Percentiles rank a stretch among this genome's conserved stretches.
Conservation (phyloP, 2,113 vertebrate species). For the Fulica atra region DNA sequence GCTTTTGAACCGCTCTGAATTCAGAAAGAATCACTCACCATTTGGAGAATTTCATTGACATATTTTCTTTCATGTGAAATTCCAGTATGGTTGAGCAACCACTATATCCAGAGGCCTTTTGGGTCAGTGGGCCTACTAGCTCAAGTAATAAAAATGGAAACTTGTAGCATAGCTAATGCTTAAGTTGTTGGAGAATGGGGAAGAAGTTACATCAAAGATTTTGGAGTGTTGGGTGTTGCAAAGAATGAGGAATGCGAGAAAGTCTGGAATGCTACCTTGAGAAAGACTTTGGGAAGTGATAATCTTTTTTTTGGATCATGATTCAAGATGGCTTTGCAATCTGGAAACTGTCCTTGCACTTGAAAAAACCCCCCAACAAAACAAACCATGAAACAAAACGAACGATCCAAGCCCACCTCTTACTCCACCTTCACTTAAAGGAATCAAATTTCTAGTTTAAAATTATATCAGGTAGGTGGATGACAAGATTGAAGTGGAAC, state of each 20-base stretch:
- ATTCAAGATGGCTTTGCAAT: background rate
- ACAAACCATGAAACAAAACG: no score
- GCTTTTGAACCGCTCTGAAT: background rate
- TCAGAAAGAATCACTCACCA: background rate
- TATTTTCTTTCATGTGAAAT: constrained; percentile 15
- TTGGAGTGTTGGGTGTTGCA: background rate
- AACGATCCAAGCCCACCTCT: background rate
- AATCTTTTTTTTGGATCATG: background rate
- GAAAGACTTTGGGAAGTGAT: background rate
- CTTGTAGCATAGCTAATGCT: background rate
- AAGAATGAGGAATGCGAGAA: background rate
- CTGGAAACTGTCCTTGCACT: background rate
- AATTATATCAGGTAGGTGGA: background rate
- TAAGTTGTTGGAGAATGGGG: background rate
- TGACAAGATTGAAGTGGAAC: background rate
- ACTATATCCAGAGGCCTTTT: background rate
- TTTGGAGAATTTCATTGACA: background rate
- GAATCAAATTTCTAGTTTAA: background rate
- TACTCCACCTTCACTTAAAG: background rate
- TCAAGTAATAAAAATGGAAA: background rate
- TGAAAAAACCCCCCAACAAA: no score
- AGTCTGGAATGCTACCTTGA: background rate
- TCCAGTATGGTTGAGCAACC: background rate
- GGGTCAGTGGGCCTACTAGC: background rate
- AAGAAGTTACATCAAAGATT: background rate